Base-by-base conservation (phyloP, 2,113 vertebrate genomes). In the Coryphaenoides rupestris region DNA sequence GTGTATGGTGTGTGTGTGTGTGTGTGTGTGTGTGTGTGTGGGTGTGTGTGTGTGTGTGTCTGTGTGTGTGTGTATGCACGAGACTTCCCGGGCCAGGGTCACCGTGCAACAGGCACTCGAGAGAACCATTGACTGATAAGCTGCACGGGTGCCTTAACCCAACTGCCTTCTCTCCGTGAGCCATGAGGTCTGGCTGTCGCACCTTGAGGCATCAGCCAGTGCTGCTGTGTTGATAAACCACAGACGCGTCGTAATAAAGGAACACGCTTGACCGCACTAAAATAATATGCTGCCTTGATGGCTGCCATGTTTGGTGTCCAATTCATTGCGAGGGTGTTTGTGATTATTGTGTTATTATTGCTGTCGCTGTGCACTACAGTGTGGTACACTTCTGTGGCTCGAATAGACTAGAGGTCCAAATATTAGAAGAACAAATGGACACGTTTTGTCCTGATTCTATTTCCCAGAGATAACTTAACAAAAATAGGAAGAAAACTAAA, bases 51-150 rank as follows among this genome's bases (percentile, higher is more conserved):
- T n/a, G n/a, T n/a, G n/a, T n/a, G n/a, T n/a, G n/a, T n/a, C n/a
- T n/a, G n/a, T n/a, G n/a, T n/a, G n/a, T n/a, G n/a, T n/a, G n/a
- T n/a, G n/a, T n/a, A n/a, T n/a, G n/a, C n/a, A 40, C 7, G 9
- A 83, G 74, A 83, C 88, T 93, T 91, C 90, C 90, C 89, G 88
- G 90, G 73, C 78, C 82, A 86, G 90, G 93, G 89, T 92, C 88
- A 81, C 84, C 91, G 91, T 1, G 65, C 64, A 72, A 89, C 82
- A 40, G 75, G 88, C 90, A 74, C 80, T 12, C 33, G 75, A n/a
- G 91, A 77, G 78, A 85, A 89, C 88, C 72, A 87, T n/a, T n/a
- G n/a, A n/a, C n/a, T n/a, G n/a, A n/a, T n/a, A n/a, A n/a, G n/a
- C n/a, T n/a, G n/a, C n/a, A n/a, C n/a, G 69, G 75, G 65, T 72